These are phyloP conservation scores for Lumbricus terrestris DNA, from an alignment of 2,888 invertebrate species.

Conservation along the genomic window DNA sequence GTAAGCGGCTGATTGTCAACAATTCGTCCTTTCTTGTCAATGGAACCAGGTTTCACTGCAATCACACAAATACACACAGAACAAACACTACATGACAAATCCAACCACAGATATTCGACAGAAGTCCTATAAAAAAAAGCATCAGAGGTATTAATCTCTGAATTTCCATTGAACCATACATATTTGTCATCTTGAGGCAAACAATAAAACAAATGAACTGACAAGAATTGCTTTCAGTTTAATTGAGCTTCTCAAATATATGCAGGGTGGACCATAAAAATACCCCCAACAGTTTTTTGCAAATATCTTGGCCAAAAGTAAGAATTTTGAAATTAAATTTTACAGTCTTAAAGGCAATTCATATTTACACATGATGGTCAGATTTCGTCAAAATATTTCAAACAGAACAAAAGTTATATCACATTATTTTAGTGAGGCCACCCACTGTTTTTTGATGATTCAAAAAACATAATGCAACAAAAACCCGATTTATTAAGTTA, in stretches of 20 bases:
- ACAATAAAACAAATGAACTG: not conserved
- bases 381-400: no score
- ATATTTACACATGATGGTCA: no score
- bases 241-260: not conserved
- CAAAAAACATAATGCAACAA: no score
- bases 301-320: no score
- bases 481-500: no score
- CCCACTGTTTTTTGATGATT: no score
- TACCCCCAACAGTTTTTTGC: no score
- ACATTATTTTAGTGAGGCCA: no score
- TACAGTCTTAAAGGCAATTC: no score
- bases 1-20: constrained; percentile 50
- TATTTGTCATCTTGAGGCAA: not conserved
- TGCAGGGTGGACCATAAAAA: no score
- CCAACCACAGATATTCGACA: not conserved
- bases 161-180: not conserved
- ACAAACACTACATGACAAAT: not conserved
- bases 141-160: not conserved
- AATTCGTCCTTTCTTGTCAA: constrained; percentile 38
- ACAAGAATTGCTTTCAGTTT: not conserved
- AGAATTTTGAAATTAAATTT: no score
- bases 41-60: constrained; percentile 25
- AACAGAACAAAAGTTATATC: no score
- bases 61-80: not conserved
- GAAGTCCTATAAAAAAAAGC: not conserved